Evolutionary conservation across 2,888 invertebrate genomes (phyloP), one percentile per base, ranked within the genome.

Genomic region (Agrenia bidenticulata): DNA sequence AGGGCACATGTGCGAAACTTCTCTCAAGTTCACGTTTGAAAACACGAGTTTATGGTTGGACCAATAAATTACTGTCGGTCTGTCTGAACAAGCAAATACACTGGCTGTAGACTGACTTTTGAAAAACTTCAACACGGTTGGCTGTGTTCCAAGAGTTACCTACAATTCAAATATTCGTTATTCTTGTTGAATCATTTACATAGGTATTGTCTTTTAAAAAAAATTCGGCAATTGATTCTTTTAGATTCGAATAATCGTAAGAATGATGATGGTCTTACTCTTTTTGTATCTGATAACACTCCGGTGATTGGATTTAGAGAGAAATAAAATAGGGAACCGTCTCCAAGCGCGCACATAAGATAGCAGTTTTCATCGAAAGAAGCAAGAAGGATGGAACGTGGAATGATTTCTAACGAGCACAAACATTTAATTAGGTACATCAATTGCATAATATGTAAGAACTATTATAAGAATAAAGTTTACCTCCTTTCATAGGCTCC

Each of bases 41-140:
- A 97, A 97, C 2, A 97, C 96, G 37, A 97, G 85, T 81, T 97
- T 97, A 80, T 96, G 94, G 82, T 97, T 97, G n/a, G 95, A 95
- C 4, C 96, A 97, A 83, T 98, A 99, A 75, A 99, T 97, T 15
- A 99, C 98, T 0, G 98, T 97, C 0, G 98, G 98, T 57, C 98
- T 86, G 81, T 99, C 98, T 0, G 96, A 97, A 80, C 99, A 99
- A 23, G 97, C 99, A 83, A 99, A 99, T 39, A 99, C 96, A 80
- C 97, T 98, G 17, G 92, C 93, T 0, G 95, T 95, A 15, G 92
- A 89, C 59, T 92, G 84, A 0, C 93, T 91, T 73, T 89, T 86
- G 80, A 99, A 98, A 7, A 92, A 92, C 69, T 90, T 85, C 62
- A 99, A 82, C 15, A 92, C 92, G 0, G 96, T 97, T 15, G 98